Evolutionary conservation across 1,140 invertebrate species (phyloP).

Genomic region (Diorhabda carinulata): DNA sequence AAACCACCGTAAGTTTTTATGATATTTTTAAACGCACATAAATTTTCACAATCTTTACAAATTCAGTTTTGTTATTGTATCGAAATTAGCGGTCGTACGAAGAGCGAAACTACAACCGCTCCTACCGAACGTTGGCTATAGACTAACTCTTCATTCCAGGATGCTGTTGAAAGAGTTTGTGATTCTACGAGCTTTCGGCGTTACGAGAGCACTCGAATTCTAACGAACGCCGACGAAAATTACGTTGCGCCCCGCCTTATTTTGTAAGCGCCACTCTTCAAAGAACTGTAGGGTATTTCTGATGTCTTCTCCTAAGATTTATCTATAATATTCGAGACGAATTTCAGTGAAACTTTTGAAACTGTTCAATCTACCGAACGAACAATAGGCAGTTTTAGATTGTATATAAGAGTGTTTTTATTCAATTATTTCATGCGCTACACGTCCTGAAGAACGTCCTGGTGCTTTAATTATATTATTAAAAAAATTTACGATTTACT

Average conservation of each 20-base stretch:
- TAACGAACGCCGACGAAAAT: conserved; percentile 21
- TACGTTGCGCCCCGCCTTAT: conserved; percentile 31
- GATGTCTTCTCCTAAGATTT: not conserved
- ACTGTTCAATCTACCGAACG: conserved; percentile 39
- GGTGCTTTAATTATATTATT: too few relatives aligned
- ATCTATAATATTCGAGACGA: conserved; percentile 1
- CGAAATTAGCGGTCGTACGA: not conserved
- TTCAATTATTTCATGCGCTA: conserved; percentile 34
- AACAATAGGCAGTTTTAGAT: conserved; percentile 35
- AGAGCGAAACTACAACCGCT: conserved; percentile 9
- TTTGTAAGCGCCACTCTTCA: conserved; percentile 11
- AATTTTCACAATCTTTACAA: not conserved
- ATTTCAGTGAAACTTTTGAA: conserved; percentile 26
- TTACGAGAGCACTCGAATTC: conserved; percentile 29
- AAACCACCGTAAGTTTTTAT: too few relatives aligned
- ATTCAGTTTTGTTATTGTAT: not conserved
- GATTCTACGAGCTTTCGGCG: conserved; percentile 29
- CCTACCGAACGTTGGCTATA: conserved; percentile 1
- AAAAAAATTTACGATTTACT: too few relatives aligned
- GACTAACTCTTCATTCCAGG: conserved; percentile 26
- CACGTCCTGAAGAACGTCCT: too few relatives aligned
- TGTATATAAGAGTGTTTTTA: conserved; percentile 23
- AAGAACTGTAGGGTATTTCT: not conserved
- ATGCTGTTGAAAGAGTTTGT: conserved; percentile 30
- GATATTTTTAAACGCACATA: too few relatives aligned